These are phyloP conservation scores for Nebria brevicollis DNA, from an alignment of 2,888 invertebrate genomes.

Conservation along the genomic window DNA sequence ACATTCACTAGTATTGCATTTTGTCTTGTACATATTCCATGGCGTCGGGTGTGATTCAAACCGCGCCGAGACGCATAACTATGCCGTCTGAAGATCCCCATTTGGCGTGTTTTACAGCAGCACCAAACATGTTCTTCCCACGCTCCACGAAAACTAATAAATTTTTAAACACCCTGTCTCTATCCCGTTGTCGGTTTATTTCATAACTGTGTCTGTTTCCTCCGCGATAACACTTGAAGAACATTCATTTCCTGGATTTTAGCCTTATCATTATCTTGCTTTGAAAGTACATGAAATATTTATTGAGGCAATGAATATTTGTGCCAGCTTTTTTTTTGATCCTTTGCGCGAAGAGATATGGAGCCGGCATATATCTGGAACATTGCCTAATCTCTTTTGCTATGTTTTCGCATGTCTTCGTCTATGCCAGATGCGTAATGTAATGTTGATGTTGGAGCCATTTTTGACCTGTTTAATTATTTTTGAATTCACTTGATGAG, in stretches of 20 bases:
- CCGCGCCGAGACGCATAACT: constrained; percentile 33
- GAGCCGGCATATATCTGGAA: background rate
- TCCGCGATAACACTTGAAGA: background rate
- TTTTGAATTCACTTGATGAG: constrained; percentile 6
- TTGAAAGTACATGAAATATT: background rate
- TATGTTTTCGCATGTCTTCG: background rate
- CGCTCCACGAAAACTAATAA: constrained; percentile 27
- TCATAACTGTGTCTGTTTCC: constrained; percentile 12
- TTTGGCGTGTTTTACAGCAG: constrained; percentile 41
- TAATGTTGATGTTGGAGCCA: constrained; percentile 14
- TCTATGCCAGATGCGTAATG: background rate
- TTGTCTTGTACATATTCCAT: constrained; percentile 6
- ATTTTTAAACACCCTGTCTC: constrained; percentile 34
- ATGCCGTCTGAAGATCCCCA: constrained; percentile 14
- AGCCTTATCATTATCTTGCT: background rate
- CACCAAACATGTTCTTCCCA: constrained; percentile 46
- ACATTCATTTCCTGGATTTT: constrained; percentile 13
- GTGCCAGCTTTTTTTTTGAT: background rate
- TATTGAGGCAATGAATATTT: background rate
- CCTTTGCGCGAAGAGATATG: background rate
- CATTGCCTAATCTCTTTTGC: background rate
- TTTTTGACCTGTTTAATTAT: constrained; percentile 3
- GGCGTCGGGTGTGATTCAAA: constrained; percentile 17
- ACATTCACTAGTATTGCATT: background rate
- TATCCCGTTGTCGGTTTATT: constrained; percentile 1